Evolutionary conservation across 2,797 vertebrate genomes (phyloP).

Genomic region (Acropternis orthonyx): DNA sequence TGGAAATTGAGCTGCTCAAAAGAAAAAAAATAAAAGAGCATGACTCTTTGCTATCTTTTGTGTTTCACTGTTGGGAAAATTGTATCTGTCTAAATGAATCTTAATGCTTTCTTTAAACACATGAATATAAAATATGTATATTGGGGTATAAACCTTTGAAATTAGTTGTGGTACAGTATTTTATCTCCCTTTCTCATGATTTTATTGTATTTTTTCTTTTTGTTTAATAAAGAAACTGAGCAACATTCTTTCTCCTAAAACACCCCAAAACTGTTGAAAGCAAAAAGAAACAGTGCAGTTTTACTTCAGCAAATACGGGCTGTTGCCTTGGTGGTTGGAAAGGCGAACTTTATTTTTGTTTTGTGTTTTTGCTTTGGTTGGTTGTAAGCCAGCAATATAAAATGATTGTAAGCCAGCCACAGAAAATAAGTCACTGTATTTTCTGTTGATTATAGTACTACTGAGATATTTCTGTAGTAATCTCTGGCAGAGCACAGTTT

Average conservation of each 20-base stretch:
- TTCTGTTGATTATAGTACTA: conserved; percentile 52
- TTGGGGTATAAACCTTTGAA: neutral
- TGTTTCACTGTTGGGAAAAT: neutral
- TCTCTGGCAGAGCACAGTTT: neutral
- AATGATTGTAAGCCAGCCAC: conserved; percentile 21
- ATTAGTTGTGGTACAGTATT: neutral
- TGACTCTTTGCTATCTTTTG: neutral
- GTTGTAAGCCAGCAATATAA: conserved; percentile 2
- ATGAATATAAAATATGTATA: neutral
- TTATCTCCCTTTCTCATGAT: neutral
- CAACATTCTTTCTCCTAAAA: neutral
- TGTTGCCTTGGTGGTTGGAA: neutral
- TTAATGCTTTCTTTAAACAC: neutral
- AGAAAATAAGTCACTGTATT: conserved; percentile 40
- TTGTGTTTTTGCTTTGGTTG: conserved; percentile 47
- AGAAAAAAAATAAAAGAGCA: neutral
- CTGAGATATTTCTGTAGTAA: conserved; percentile 24
- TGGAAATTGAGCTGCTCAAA: neutral
- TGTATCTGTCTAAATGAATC: neutral
- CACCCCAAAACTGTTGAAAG: neutral
- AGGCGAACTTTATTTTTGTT: neutral
- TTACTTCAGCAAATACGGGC: neutral
- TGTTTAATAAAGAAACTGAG: neutral
- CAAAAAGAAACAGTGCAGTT: neutral
- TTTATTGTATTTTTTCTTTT: neutral